A percentile compares a stretch with the other conserved stretches of the same genome.
Evolutionary conservation across 2,888 invertebrate species (phyloP).

Genomic region (Drosophila macrothrix): DNA sequence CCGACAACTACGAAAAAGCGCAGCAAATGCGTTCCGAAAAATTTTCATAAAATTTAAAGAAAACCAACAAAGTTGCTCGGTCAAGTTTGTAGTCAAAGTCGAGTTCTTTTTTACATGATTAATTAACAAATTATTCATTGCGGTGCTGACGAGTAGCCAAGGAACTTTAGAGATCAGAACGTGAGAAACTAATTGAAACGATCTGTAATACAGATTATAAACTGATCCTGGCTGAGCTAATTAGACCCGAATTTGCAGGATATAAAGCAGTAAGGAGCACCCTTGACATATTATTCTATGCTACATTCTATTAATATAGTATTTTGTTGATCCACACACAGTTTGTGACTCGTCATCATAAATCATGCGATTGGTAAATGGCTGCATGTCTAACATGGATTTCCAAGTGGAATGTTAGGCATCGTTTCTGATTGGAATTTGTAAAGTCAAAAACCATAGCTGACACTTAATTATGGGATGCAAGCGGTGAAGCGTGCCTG

Average conservation of each 20-base stretch:
- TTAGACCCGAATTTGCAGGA: not conserved
- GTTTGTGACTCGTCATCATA: constrained; percentile 50
- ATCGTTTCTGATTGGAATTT: constrained; percentile 72
- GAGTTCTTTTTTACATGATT: constrained; percentile 68
- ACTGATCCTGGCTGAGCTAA: not conserved
- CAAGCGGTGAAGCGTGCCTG: constrained; percentile 70
- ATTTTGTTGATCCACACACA: constrained; percentile 15
- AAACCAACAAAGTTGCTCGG: constrained; percentile 48
- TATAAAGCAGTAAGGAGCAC: not conserved
- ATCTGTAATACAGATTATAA: not conserved
- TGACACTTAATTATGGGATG: constrained; percentile 81
- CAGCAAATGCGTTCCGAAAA: constrained; percentile 60
- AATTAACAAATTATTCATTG: constrained; percentile 82
- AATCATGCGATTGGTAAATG: constrained; percentile 58
- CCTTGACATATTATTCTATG: not conserved
- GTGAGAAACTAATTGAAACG: constrained; percentile 62
- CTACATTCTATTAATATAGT: constrained; percentile 26
- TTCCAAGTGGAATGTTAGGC: constrained; percentile 39
- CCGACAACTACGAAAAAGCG: constrained; percentile 50
- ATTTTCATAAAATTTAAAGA: constrained; percentile 53
- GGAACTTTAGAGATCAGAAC: constrained; percentile 33
- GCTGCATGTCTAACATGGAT: constrained; percentile 37
- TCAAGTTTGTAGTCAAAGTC: constrained; percentile 46
- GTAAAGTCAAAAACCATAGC: constrained; percentile 76
- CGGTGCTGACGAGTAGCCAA: constrained; percentile 17